Percentiles rank a stretch among this genome's conserved stretches.
Conservation (phyloP, 2,113 vertebrate genomes). For the Aldabrachelys gigantea region DNA sequence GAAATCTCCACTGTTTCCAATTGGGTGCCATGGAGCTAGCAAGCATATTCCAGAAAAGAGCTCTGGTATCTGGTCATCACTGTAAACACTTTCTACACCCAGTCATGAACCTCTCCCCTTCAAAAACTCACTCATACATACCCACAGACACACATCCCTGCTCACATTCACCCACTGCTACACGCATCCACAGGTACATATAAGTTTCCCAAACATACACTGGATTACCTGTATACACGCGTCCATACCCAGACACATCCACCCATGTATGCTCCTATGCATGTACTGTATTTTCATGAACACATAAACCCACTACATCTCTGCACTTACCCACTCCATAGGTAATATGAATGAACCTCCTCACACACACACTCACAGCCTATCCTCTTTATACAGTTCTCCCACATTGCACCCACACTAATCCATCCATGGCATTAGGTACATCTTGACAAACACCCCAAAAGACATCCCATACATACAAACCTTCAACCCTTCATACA, state of each 20-base stretch:
- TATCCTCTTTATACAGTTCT: background rate
- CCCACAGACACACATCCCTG: background rate
- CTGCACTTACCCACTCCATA: background rate
- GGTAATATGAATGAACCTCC: background rate
- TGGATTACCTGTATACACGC: no score
- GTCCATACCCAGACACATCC: background rate
- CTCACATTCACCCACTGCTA: background rate
- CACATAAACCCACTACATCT: fast-evolving
- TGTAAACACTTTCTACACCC: background rate
- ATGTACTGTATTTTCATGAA: background rate
- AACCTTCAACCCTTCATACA: background rate
- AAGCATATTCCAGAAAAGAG: background rate
- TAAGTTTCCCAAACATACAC: background rate
- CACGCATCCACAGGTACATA: background rate
- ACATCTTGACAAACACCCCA: background rate
- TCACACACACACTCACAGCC: no score
- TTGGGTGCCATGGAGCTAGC: background rate
- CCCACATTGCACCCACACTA: background rate
- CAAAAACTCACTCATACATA: background rate
- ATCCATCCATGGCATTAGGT: background rate
- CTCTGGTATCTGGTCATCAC: background rate
- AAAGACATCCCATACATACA: background rate
- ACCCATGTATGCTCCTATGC: background rate
- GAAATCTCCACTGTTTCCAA: background rate
- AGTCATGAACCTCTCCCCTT: background rate